Conservation (phyloP, 2,888 invertebrate genomes). For the Boloria selene region DNA sequence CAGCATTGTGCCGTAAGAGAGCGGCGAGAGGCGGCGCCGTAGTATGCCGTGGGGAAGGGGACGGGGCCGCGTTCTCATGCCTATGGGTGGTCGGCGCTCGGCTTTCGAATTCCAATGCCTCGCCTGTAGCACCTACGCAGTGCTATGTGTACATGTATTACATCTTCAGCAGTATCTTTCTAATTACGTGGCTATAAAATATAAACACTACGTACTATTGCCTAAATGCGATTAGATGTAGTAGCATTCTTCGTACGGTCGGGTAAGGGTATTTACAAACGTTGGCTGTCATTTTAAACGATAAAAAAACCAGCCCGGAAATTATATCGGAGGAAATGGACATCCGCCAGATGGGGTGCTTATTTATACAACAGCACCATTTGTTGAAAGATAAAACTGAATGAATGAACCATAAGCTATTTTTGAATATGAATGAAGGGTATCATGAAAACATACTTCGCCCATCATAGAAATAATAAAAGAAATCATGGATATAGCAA, state of each 20-base stretch:
- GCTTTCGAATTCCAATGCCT: constrained; percentile 81
- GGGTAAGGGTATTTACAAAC: constrained; percentile 55
- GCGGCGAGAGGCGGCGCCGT: constrained; percentile 75
- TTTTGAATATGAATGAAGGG: constrained; percentile 39
- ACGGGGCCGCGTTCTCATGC: constrained; percentile 78
- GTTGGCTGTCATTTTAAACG: constrained; percentile 66
- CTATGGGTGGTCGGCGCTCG: constrained; percentile 81
- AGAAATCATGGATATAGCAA: constrained; percentile 37
- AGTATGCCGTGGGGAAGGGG: constrained; percentile 74
- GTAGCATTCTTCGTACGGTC: not conserved
- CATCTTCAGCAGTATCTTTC: constrained; percentile 27
- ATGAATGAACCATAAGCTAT: constrained; percentile 41
- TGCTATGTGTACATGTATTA: constrained; percentile 47
- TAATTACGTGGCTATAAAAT: constrained; percentile 21
- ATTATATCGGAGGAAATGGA: constrained; percentile 73
- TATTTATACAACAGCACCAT: constrained; percentile 44
- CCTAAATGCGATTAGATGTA: not conserved
- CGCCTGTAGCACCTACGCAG: constrained; percentile 77
- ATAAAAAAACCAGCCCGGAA: constrained; percentile 71
- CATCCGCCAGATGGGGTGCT: constrained; percentile 79
- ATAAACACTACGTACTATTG: not conserved
- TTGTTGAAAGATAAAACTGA: constrained; percentile 36
- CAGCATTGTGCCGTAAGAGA: constrained; percentile 74
- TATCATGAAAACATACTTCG: constrained; percentile 18
- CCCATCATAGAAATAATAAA: constrained; percentile 1